Evolutionary conservation across 2,113 vertebrate species (phyloP).

Genomic region (Pantherophis guttatus): DNA sequence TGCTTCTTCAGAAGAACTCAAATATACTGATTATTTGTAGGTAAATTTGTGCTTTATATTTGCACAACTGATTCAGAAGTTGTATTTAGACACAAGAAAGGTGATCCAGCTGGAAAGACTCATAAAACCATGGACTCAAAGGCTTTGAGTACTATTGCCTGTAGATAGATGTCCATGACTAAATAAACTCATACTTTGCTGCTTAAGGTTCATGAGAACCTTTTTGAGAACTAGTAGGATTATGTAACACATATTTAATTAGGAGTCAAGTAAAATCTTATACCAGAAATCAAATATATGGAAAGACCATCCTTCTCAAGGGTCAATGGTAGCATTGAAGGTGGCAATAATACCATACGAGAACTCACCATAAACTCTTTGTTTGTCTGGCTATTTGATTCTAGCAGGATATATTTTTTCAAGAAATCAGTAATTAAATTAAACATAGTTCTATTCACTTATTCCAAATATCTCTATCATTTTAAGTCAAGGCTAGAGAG

Average conservation of each 20-base stretch:
- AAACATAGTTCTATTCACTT: too few relatives aligned
- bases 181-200: neutral
- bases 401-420: neutral
- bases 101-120: neutral
- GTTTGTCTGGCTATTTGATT: neutral
- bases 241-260: neutral
- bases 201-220: neutral
- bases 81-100: neutral
- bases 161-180: neutral
- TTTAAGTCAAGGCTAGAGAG: too few relatives aligned
- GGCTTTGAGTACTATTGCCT: neutral
- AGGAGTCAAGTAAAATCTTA: neutral
- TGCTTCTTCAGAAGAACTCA: neutral
- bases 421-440: neutral
- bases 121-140: neutral
- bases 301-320: neutral
- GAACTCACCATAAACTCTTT: neutral
- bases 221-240: neutral
- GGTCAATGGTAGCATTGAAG: neutral
- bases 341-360: neutral
- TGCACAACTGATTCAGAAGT: neutral
- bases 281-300: neutral
- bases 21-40: neutral
- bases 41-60: neutral
- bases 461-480: too few relatives aligned